Conservation (phyloP, 1,140 invertebrate species). For the Caerostris darwini region DNA sequence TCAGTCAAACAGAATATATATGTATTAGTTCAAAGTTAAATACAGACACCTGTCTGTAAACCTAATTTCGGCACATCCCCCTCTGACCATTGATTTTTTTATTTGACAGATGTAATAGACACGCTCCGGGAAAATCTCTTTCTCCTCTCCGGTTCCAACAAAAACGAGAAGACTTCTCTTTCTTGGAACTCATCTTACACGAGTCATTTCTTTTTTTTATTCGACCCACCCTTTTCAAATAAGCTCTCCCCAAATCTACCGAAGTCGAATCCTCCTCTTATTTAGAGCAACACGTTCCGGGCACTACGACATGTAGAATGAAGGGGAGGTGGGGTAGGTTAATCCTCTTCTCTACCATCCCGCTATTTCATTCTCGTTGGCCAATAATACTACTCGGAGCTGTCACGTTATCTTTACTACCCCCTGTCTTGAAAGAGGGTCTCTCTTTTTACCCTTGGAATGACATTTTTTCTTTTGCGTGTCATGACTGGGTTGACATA, state of each 20-base stretch:
- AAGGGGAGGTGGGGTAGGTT: too few relatives aligned
- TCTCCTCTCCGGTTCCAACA: not conserved
- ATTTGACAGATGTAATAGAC: not conserved
- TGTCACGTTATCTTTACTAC: not conserved
- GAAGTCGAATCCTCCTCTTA: not conserved
- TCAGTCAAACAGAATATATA: not conserved
- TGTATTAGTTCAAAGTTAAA: too few relatives aligned
- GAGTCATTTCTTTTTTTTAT: too few relatives aligned
- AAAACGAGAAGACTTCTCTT: not conserved
- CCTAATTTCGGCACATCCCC: too few relatives aligned
- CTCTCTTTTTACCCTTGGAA: not conserved
- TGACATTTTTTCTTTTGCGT: not conserved
- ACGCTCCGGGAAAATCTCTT: too few relatives aligned
- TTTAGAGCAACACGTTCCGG: slow-evolving; percentile 1
- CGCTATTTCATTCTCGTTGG: not conserved
- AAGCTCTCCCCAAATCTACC: not conserved
- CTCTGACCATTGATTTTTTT: too few relatives aligned
- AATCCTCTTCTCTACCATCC: not conserved
- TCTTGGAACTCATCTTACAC: too few relatives aligned
- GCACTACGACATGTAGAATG: not conserved
- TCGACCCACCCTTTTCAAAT: too few relatives aligned
- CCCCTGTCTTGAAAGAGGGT: not conserved
- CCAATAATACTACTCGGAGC: not conserved
- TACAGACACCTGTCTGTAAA: too few relatives aligned
- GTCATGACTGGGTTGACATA: not conserved